Conservation (phyloP, 1,140 invertebrate genomes). For the Sesamia nonagrioides region DNA sequence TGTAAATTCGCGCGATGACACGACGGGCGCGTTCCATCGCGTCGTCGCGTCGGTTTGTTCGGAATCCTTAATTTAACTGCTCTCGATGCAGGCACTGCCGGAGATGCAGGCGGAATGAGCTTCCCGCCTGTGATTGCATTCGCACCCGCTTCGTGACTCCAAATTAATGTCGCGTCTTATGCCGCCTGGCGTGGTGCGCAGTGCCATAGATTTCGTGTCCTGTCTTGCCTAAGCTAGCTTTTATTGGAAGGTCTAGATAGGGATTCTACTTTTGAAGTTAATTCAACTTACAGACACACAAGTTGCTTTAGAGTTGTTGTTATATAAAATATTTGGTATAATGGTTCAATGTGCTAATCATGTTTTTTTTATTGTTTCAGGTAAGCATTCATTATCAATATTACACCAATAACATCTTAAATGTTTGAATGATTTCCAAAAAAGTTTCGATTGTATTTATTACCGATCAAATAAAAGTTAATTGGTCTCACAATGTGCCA, state of each 20-base stretch:
- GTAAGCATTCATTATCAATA: conserved; percentile 7
- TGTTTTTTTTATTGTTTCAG: conserved; percentile 18
- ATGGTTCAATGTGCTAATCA: neutral
- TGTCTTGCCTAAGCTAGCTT: conserved; percentile 20
- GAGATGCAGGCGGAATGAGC: conserved; percentile 80
- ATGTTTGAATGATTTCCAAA: neutral
- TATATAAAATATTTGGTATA: neutral
- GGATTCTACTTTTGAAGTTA: neutral
- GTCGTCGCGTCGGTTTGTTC: conserved; percentile 57
- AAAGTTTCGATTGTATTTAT: neutral
- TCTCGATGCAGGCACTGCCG: conserved; percentile 62
- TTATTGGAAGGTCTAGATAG: conserved; percentile 1
- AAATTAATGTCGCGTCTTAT: conserved; percentile 74
- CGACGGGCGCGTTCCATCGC: conserved; percentile 48
- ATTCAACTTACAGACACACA: no score
- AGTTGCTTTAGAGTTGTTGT: neutral
- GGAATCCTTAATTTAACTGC: conserved; percentile 80
- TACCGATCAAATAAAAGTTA: conserved; percentile 21
- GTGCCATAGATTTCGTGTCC: conserved; percentile 21
- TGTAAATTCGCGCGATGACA: conserved; percentile 48
- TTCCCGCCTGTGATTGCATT: conserved; percentile 82
- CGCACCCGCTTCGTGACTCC: conserved; percentile 71
- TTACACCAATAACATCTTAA: neutral
- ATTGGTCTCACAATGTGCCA: conserved; percentile 9
- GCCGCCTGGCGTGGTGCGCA: conserved; percentile 32